These are phyloP conservation scores for Andrena flavipes DNA, from an alignment of 2,888 invertebrate species.

Conservation along the genomic window DNA sequence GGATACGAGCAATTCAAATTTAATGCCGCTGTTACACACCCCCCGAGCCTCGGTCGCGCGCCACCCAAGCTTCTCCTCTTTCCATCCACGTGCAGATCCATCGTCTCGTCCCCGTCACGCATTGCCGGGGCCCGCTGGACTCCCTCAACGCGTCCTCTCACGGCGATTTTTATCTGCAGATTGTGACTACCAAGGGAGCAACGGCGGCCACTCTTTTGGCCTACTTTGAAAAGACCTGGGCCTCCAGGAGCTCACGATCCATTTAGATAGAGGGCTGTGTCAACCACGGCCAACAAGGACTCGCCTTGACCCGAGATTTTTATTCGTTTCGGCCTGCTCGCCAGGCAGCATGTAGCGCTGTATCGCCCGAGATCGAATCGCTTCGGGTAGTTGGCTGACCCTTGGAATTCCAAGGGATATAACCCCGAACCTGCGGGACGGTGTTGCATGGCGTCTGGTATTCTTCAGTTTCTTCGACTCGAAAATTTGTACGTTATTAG, in stretches of 20 bases:
- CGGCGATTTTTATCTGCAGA: conserved; percentile 74
- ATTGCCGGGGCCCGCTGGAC: not conserved
- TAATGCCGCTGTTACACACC: conserved; percentile 66
- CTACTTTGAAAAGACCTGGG: conserved; percentile 52
- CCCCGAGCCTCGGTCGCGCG: conserved; percentile 17
- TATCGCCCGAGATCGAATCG: not conserved
- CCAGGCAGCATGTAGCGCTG: not conserved
- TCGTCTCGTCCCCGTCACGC: not conserved
- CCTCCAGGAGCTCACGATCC: conserved; percentile 46
- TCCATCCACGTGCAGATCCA: not conserved
- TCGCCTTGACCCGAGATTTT: conserved; percentile 62
- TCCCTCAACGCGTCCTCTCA: conserved; percentile 40
- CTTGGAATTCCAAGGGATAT: not conserved
- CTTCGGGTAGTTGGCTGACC: not conserved
- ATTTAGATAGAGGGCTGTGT: conserved; percentile 63
- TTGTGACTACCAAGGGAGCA: conserved; percentile 69
- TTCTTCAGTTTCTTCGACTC: not conserved
- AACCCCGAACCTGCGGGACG: not conserved
- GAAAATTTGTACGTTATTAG: not conserved
- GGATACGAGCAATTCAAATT: conserved; percentile 75
- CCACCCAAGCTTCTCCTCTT: not conserved
- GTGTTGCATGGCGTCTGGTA: not conserved
- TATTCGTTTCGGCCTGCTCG: conserved; percentile 17
- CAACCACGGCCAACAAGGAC: conserved; percentile 41
- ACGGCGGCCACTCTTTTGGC: conserved; percentile 55